phyloP scores from a whole-genome alignment of 2,797 vertebrate species.

The Parotocinclus haroldoi region DNA sequence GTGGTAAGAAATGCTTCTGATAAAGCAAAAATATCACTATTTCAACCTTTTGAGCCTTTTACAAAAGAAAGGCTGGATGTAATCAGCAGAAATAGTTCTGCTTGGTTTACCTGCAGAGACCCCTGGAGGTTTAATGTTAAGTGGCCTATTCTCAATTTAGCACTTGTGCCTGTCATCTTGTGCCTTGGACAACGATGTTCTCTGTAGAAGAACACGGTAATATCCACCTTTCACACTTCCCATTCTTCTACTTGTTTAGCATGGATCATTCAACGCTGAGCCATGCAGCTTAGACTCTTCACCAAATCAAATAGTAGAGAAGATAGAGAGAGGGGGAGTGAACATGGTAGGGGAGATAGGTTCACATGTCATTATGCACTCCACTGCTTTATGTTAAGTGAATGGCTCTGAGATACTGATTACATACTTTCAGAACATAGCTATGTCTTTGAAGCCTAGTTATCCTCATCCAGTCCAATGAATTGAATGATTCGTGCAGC shows the following conservation, averaged over 20 bases:
- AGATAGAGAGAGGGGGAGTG: conserved; percentile 16
- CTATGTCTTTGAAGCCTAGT: conserved; percentile 3
- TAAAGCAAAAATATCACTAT: no score
- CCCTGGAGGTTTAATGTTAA: conserved; percentile 7
- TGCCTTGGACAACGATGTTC: conserved; percentile 15
- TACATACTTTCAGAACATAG: conserved; percentile 65
- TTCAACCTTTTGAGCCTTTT: no score
- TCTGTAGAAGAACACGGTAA: conserved; percentile 28
- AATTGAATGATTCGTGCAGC: conserved; percentile 1
- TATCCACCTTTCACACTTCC: conserved; percentile 33
- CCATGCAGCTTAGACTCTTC: not conserved
- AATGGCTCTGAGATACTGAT: conserved; percentile 68
- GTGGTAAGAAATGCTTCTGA: no score
- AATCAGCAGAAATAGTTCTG: no score
- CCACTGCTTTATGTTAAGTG: conserved; percentile 71
- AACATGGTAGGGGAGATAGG: conserved; percentile 34
- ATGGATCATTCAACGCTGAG: conserved; percentile 1
- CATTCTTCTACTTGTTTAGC: conserved; percentile 17
- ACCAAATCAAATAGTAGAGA: conserved; percentile 16
- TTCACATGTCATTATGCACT: conserved; percentile 70
- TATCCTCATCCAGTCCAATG: conserved; percentile 1
- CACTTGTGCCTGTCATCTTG: conserved; percentile 16
- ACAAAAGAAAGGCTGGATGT: not conserved
- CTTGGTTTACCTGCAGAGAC: not conserved
- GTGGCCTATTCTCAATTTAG: not conserved